Conservation (phyloP, 2,797 vertebrate genomes). For the Urosaurus nigricauda region DNA sequence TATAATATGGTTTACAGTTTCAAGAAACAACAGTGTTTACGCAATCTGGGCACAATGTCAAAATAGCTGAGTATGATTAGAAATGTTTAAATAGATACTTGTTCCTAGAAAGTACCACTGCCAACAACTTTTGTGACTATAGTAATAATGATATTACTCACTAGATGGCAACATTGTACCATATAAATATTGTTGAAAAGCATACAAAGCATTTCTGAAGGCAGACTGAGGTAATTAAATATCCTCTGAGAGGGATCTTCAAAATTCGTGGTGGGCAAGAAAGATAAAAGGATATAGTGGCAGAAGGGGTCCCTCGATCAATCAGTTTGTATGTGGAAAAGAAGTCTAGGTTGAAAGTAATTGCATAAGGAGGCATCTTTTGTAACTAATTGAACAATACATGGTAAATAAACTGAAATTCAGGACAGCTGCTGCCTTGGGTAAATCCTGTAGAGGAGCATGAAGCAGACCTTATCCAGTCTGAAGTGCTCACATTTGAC, state of each 20-base stretch:
- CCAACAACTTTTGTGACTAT: background rate
- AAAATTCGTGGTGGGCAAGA: constrained; percentile 42
- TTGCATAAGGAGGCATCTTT: background rate
- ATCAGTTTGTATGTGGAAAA: background rate
- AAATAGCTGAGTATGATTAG: constrained; percentile 39
- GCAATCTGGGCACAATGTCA: constrained; percentile 12
- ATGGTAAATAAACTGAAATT: background rate
- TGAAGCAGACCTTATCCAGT: background rate
- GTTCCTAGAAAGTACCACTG: background rate
- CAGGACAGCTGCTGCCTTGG: background rate
- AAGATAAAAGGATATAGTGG: background rate
- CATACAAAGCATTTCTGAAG: background rate
- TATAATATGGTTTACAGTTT: background rate
- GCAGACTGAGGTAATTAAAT: background rate
- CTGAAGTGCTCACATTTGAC: background rate
- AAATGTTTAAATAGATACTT: constrained; percentile 30
- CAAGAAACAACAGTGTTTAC: background rate
- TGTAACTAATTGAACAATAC: background rate
- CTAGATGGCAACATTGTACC: constrained; percentile 73
- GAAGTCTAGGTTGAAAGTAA: constrained; percentile 2
- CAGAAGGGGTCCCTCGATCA: background rate
- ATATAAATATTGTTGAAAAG: constrained; percentile 12
- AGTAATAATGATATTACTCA: constrained; percentile 49
- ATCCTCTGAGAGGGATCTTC: background rate
- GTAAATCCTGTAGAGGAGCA: background rate